Evolutionary conservation across 2,113 vertebrate genomes (phyloP).

Genomic region (Enhydra lutris): DNA sequence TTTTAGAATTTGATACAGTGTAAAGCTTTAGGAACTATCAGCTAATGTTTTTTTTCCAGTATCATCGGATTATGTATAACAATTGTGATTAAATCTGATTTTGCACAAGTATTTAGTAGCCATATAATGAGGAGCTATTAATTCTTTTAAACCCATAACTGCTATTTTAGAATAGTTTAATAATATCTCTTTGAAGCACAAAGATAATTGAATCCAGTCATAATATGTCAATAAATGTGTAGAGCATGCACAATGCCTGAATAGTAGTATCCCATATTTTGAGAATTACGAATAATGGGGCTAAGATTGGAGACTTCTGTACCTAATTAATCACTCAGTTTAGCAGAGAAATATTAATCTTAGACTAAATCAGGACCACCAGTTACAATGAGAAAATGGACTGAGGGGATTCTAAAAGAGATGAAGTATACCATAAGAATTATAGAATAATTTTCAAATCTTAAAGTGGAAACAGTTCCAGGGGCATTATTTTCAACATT

Average conservation of each 20-base stretch:
- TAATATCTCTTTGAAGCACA: conserved; percentile 30
- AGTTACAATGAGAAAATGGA: background rate
- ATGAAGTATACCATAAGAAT: background rate
- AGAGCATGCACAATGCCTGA: background rate
- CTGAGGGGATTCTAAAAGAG: background rate
- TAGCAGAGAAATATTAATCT: background rate
- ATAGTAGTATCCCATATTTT: background rate
- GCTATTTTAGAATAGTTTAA: background rate
- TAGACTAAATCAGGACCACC: background rate
- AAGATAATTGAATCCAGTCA: conserved; percentile 14
- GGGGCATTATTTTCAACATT: background rate
- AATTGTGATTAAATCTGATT: conserved; percentile 45
- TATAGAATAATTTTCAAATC: conserved; percentile 5
- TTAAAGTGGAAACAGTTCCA: background rate
- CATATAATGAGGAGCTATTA: background rate
- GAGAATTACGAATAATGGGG: background rate
- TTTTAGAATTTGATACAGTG: conserved; percentile 1
- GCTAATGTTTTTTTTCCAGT: conserved; percentile 34
- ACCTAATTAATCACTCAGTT: conserved; percentile 9
- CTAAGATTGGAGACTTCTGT: background rate
- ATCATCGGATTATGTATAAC: background rate
- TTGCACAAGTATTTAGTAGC: conserved; percentile 38
- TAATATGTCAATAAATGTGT: conserved; percentile 20
- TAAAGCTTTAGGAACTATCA: conserved; percentile 18
- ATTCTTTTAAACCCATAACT: conserved; percentile 39